Percentiles rank a stretch among this genome's conserved stretches.
Evolutionary conservation across 2,113 vertebrate species (phyloP).

Genomic region (Ovibos moschatus): DNA sequence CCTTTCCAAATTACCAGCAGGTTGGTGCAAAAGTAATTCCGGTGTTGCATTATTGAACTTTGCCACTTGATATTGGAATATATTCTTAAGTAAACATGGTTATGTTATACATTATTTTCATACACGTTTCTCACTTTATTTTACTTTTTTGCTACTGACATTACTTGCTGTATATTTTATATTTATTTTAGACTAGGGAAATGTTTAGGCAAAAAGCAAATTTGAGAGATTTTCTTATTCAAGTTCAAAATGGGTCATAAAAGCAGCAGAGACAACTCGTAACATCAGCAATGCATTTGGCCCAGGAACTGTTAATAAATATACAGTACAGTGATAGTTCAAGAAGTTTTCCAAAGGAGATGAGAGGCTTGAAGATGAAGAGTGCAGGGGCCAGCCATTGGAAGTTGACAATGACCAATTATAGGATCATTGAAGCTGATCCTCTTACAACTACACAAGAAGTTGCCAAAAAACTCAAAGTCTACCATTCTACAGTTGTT

Average conservation of each 20-base stretch:
- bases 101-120: background rate
- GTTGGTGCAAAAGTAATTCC: background rate
- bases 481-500: background rate
- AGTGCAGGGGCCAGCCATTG: background rate
- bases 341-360: background rate
- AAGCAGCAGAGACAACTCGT: background rate
- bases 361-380: background rate
- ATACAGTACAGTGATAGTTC: background rate
- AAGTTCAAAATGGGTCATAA: background rate
- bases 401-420: background rate
- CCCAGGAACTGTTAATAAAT: background rate
- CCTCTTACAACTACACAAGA: background rate
- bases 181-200: background rate
- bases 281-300: background rate
- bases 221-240: background rate
- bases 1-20: background rate
- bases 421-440: background rate
- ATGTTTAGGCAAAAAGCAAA: background rate
- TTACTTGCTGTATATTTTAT: background rate
- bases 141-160: background rate
- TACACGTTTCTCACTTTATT: background rate
- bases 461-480: background rate
- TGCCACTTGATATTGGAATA: background rate
- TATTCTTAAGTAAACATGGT: background rate
- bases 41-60: background rate